Conservation (phyloP, 2,113 vertebrate species). For the Excalfactoria chinensis region DNA sequence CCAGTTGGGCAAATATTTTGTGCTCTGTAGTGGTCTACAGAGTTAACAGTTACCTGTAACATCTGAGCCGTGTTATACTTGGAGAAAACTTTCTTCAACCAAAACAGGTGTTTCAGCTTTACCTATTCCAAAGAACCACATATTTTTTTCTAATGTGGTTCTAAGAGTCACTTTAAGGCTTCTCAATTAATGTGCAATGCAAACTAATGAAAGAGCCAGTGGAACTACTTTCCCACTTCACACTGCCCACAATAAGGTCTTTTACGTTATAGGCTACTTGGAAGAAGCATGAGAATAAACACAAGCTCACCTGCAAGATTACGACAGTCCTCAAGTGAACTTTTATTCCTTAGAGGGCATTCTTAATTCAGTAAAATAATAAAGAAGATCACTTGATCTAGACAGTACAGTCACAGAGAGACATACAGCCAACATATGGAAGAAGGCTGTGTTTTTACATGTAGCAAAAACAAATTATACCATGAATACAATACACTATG, state of each 20-base stretch:
- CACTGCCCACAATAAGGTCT: slow-evolving; percentile 3
- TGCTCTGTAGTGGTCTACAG: slow-evolving; percentile 81
- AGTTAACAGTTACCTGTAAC: slow-evolving; percentile 84
- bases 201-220: slow-evolving; percentile 19
- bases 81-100: slow-evolving; percentile 78
- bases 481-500: not conserved
- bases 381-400: not conserved
- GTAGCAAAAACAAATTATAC: not conserved
- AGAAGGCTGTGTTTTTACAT: not conserved
- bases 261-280: not conserved
- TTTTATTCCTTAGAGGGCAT: not conserved
- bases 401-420: slow-evolving; percentile 6
- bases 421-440: not conserved
- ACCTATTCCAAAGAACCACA: slow-evolving; percentile 19
- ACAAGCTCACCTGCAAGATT: slow-evolving; percentile 42
- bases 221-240: not conserved
- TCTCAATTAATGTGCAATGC: slow-evolving; percentile 28
- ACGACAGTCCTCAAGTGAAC: slow-evolving; percentile 28
- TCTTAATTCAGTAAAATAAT: slow-evolving; percentile 36
- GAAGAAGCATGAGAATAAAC: not conserved
- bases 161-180: slow-evolving; percentile 14
- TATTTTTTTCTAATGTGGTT: not conserved
- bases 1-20: slow-evolving; percentile 87
- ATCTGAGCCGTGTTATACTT: slow-evolving; percentile 76
- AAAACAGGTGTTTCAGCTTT: slow-evolving; percentile 69